Conservation (phyloP, 2,888 invertebrate species). For the Caenorhabditis auriculariae region DNA sequence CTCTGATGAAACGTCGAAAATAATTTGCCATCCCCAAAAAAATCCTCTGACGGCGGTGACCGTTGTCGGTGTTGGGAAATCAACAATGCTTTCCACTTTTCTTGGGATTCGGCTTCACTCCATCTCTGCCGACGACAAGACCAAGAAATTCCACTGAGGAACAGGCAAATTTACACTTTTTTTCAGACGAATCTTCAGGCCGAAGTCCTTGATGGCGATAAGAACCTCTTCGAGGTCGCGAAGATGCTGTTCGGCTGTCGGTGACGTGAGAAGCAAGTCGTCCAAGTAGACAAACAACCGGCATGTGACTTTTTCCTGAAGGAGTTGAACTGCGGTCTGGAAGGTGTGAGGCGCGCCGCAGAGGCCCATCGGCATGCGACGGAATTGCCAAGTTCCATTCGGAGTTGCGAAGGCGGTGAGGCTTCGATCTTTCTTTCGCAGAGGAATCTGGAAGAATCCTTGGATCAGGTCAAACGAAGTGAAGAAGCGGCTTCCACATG, state of each 20-base stretch:
- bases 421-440: conserved; percentile 3
- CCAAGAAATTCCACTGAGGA: conserved; percentile 26
- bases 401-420: conserved; percentile 16
- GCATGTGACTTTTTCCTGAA: background rate
- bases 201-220: conserved; percentile 7
- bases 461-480: conserved; percentile 14
- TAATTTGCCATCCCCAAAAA: conserved; percentile 11
- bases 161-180: conserved; percentile 28
- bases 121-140: conserved; percentile 15
- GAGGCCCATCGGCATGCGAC: conserved; percentile 21
- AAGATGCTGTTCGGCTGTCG: conserved; percentile 12
- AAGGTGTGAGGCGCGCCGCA: conserved; percentile 10
- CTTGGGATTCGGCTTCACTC: conserved; percentile 24
- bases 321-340: conserved; percentile 11
- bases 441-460: conserved; percentile 20
- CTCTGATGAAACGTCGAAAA: conserved; percentile 17
- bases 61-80: conserved; percentile 14
- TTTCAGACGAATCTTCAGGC: conserved; percentile 21
- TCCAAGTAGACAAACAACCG: conserved; percentile 21
- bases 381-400: conserved; percentile 11
- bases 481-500: conserved; percentile 3
- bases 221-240: conserved; percentile 22
- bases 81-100: conserved; percentile 14
- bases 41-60: conserved; percentile 14
- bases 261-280: conserved; percentile 14